Conservation (phyloP, 2,797 vertebrate genomes). For the Myoxocephalus aenaeus region DNA sequence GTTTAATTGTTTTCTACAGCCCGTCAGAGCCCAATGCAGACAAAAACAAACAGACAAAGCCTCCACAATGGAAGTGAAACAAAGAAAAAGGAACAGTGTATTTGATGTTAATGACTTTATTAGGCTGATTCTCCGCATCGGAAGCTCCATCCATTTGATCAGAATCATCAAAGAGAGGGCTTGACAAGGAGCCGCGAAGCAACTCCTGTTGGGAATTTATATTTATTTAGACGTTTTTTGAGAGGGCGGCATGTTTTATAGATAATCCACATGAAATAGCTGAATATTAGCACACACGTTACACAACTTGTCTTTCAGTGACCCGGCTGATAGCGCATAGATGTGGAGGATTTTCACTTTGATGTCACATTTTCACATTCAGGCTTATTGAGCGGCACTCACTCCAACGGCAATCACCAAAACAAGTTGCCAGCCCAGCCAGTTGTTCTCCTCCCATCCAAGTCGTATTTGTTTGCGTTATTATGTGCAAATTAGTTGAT, state of each 20-base stretch:
- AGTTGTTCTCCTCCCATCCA: neutral
- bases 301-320: constrained; percentile 27
- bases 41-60: neutral
- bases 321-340: constrained; percentile 8
- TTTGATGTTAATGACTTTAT: constrained; percentile 17
- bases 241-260: constrained; percentile 20
- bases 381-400: constrained; percentile 6
- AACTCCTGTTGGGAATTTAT: constrained; percentile 7
- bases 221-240: constrained; percentile 17
- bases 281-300: constrained; percentile 24
- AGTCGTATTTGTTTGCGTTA: neutral
- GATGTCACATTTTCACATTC: constrained; percentile 20
- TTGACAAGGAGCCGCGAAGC: constrained; percentile 14
- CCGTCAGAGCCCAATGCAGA: neutral
- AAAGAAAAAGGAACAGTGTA: constrained; percentile 3
- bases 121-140: constrained; percentile 1
- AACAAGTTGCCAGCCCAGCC: neutral
- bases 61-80: neutral
- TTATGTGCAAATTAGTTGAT: neutral
- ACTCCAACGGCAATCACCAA: neutral
- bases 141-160: constrained; percentile 27
- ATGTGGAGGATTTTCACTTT: constrained; percentile 21
- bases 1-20: neutral
- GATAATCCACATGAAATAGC: constrained; percentile 25
- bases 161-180: constrained; percentile 12